Base-by-base conservation (phyloP, 2,113 vertebrate species). In the Sus scrofa region DNA sequence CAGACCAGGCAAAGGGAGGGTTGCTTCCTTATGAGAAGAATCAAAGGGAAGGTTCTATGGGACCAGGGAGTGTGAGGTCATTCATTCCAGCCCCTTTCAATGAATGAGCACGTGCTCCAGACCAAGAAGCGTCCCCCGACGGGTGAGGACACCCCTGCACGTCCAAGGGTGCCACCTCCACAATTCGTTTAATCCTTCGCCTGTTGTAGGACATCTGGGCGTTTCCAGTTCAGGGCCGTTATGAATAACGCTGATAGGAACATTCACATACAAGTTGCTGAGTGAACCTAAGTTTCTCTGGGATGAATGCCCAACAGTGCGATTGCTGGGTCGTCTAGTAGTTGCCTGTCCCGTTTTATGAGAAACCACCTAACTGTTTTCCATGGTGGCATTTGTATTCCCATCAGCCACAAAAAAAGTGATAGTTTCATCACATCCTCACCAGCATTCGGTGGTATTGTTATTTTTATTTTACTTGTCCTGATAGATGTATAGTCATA, bases 121-220 rank as follows among this genome's bases (percentile, higher is more conserved):
- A 32, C n/a, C 37, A 32, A 15, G 34, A 74, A 52, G 50, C 15
- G 6, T 4, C 63, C 27, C 70, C 22, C 22, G 4, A 11, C 12
- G 52, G 32, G 27, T 0, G 0, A 32, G 82, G 44, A 16, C 16
- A 11, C 15, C 14, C 12, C 6, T 32, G 10, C 14, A n/a, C 6
- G 30, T 34, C 13, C 24, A 39, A 65, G 1, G 32, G 13, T 15
- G 3, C 44, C 22, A 8, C 34, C 34, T 44, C 26, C 37, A 65
- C 37, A 39, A 13, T 26, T 1, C 3, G 11, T 10, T 16, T 14
- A 56, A 3, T 37, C 52, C 26, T 10, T 39, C 18, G 4, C 34
- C 22, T 16, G 1, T 0, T 14, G 58, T 0, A 32, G 52, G 60
- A 26, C 50, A 27, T 65, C 37, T 32, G 32, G 11, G 12, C 16